Evolutionary conservation across 2,113 vertebrate species (phyloP), one percentile per base, ranked within the genome.

Genomic region (Grallaria varia): DNA sequence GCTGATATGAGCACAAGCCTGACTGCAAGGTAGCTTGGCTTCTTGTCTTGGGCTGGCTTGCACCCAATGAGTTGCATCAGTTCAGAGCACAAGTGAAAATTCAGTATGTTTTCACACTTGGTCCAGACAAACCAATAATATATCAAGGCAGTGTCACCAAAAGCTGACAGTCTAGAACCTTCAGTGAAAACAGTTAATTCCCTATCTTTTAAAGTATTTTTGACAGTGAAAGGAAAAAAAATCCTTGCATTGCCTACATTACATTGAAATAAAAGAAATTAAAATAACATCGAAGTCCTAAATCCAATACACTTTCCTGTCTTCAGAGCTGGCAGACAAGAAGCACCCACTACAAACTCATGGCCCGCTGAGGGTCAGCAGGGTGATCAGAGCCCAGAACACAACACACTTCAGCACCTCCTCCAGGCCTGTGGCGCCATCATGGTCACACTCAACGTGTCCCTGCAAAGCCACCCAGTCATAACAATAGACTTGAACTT

Each of bases 361-460:
- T 4, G 5, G 45, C 9, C 63, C 58, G 8, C 33, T 31, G 30
- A 4, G 14, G 64, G 59, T 40, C 59, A 55, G 25, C 44, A 40
- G 22, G 31, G 59, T 55, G 68, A 44, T 2, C 42, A 76, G 50
- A 45, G 33, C 11, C 5, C 35, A 49, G 49, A 37, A 50, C 17
- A 37, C 59, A 35, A 8, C 17, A 31, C 18, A 19, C 25, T 60
- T 5, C 72, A n/a, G 8, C 1, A 11, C 12, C 20, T 20, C 8
- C 24, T 18, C 3, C 50, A 47, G 66, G 45, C 4, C 50, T 1
- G 15, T 0, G 40, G 55, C 0, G 0, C 40, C n/a, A 37, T 49
- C 35, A 31, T 0, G 17, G 44, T n/a, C n/a, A 39, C 73, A 50
- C 19, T 2, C 14, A n/a, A 27, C 1, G 2, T 3, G 50, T 6